phyloP scores from a whole-genome alignment of 2,797 vertebrate species.

The Hemibagrus guttatus region DNA sequence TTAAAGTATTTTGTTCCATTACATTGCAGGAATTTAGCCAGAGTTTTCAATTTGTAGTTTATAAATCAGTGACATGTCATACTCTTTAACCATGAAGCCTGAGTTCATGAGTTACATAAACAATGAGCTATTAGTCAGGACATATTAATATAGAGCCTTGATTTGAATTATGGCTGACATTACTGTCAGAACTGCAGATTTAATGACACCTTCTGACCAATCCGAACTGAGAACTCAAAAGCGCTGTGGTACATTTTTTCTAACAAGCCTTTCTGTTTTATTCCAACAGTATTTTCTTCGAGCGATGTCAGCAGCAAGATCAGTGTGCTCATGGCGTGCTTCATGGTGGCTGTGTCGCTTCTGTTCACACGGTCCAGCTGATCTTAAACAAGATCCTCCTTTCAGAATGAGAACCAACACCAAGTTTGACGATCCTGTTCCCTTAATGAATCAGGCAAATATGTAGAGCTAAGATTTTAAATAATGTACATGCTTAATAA shows the following conservation, averaged over 20 bases:
- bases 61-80: not conserved
- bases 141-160: not conserved
- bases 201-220: not conserved
- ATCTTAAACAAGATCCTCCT: not conserved
- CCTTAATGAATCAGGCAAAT: not conserved
- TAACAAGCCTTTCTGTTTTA: not conserved
- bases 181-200: not conserved
- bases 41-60: not conserved
- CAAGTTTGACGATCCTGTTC: not conserved
- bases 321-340: conserved; percentile 54
- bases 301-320: conserved; percentile 51
- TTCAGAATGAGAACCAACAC: not conserved
- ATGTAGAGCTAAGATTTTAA: not conserved
- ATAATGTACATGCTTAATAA: not conserved
- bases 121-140: not conserved
- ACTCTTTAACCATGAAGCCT: not conserved
- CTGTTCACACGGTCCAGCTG: conserved; percentile 37
- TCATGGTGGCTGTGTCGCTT: conserved; percentile 57
- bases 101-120: not conserved
- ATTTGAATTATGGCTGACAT: not conserved
- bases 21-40: not conserved
- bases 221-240: not conserved
- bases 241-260: not conserved
- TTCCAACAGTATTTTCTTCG: conserved; percentile 36
- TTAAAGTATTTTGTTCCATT: too few species aligned